Percentiles rank a stretch among this genome's conserved stretches.
phyloP scores from a whole-genome alignment of 2,113 vertebrate species.

The Hyla sarda region DNA sequence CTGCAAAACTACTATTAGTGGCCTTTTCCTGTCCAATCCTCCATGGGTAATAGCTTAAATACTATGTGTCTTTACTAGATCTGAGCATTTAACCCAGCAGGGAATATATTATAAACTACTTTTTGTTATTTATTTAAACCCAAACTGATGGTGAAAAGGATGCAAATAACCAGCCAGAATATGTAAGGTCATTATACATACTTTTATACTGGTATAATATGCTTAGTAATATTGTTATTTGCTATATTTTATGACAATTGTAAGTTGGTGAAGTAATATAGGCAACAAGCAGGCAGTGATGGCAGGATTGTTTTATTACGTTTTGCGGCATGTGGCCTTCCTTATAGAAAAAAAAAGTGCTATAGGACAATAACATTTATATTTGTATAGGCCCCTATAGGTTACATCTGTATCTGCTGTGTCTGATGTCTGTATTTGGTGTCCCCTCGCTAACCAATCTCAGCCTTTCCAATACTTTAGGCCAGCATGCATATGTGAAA shows the following conservation, averaged over 20 bases:
- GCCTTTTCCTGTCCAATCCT: constrained; percentile 44
- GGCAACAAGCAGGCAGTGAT: not conserved
- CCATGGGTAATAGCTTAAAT: constrained; percentile 1
- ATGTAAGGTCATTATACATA: not conserved
- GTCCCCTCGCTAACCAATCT: too few species aligned
- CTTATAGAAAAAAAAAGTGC: too few species aligned
- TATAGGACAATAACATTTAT: too few species aligned
- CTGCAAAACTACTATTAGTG: constrained; percentile 40
- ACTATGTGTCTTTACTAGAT: not conserved
- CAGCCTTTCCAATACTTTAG: too few species aligned
- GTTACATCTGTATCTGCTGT: too few species aligned
- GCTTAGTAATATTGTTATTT: not conserved
- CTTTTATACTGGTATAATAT: not conserved
- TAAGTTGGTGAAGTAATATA: not conserved
- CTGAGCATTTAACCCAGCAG: not conserved
- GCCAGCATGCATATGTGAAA: too few species aligned
- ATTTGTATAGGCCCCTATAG: too few species aligned
- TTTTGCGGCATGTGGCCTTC: too few species aligned
- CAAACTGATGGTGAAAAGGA: not conserved
- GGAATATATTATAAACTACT: not conserved
- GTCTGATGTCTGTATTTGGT: too few species aligned
- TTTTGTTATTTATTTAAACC: not conserved
- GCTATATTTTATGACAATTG: too few species aligned
- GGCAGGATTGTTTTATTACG: too few species aligned
- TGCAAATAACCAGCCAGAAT: not conserved